Percentiles rank a stretch among this genome's conserved stretches.
These are phyloP conservation scores for Oncopeltus fasciatus DNA, from an alignment of 1,140 invertebrate species.

Conservation along the genomic window DNA sequence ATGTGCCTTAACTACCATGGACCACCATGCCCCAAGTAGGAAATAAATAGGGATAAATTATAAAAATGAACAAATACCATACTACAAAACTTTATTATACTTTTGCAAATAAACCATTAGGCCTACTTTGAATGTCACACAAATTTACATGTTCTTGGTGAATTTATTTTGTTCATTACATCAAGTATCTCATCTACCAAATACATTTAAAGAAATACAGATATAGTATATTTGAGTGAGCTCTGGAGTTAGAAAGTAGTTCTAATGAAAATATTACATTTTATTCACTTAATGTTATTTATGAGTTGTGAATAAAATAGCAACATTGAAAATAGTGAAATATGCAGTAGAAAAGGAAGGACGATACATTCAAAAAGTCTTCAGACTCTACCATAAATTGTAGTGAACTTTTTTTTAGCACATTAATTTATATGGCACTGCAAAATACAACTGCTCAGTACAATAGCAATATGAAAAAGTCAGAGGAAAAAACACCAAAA, in stretches of 20 bases:
- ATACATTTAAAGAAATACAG: slow-evolving; percentile 13
- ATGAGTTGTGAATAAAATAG: slow-evolving; percentile 12
- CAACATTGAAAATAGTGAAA: neutral
- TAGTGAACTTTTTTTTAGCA: neutral
- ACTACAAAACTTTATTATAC: slow-evolving; percentile 23
- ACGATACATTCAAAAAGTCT: slow-evolving; percentile 3
- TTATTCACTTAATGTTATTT: neutral
- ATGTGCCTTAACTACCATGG: too few relatives aligned
- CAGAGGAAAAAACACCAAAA: too few relatives aligned
- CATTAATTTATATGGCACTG: slow-evolving; percentile 1
- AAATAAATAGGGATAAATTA: too few relatives aligned
- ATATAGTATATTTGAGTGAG: slow-evolving; percentile 17
- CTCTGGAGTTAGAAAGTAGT: slow-evolving; percentile 5
- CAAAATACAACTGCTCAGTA: neutral
- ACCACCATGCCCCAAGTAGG: too few relatives aligned
- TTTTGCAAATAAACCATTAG: slow-evolving; percentile 19
- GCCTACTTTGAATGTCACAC: slow-evolving; percentile 20
- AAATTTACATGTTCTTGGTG: slow-evolving; percentile 11
- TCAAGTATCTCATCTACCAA: neutral
- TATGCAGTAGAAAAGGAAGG: neutral
- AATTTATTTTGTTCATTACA: slow-evolving; percentile 5
- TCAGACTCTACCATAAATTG: neutral
- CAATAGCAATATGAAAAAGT: too few relatives aligned
- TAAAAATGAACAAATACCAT: too few relatives aligned
- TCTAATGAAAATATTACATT: neutral